Conservation (phyloP, 1,140 invertebrate genomes). For the Ctenoplectra terminalis region DNA sequence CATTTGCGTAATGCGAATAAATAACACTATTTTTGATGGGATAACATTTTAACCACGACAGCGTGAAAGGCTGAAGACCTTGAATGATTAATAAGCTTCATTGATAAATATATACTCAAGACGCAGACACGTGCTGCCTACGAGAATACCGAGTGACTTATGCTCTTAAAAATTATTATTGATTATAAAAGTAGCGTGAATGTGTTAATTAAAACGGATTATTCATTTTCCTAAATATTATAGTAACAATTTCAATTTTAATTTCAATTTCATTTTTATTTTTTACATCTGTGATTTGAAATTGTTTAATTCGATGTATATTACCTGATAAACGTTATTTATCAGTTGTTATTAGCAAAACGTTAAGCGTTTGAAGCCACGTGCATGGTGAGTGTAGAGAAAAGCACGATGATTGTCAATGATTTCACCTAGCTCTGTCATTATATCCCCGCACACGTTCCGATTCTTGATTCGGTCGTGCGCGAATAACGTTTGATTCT, state of each 20-base stretch:
- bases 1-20: background rate
- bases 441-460: conserved; percentile 16
- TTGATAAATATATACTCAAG: conserved; percentile 3
- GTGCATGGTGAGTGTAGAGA: background rate
- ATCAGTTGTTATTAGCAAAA: background rate
- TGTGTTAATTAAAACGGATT: no score
- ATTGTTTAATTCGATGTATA: background rate
- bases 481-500: conserved; percentile 13
- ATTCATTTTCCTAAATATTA: no score
- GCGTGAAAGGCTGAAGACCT: background rate
- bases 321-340: background rate
- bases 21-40: background rate
- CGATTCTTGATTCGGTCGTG: background rate
- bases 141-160: no score
- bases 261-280: no score
- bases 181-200: no score
- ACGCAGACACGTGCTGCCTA: no score
- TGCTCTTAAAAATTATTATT: background rate
- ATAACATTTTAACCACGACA: background rate
- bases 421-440: conserved; percentile 9
- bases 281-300: no score
- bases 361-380: background rate
- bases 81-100: background rate
- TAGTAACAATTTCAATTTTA: no score
- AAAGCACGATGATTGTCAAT: conserved; percentile 30